These are phyloP conservation scores for Drosophila arawakana DNA, from an alignment of 1,140 invertebrate species.

Conservation along the genomic window DNA sequence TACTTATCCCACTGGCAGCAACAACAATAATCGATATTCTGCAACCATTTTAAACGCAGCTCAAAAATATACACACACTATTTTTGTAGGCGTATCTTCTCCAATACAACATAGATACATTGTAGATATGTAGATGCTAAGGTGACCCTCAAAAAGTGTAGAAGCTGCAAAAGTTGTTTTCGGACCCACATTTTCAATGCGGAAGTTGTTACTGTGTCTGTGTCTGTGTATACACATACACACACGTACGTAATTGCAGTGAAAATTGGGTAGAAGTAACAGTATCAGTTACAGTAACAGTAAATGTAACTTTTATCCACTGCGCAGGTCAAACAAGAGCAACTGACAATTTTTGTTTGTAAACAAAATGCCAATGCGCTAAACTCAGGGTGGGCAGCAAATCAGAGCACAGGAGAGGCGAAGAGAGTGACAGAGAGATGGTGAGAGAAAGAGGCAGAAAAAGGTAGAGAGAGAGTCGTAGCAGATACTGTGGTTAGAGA, in stretches of 20 bases:
- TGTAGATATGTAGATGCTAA: conserved; percentile 36
- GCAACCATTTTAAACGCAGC: conserved; percentile 27
- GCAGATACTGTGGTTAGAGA: background rate
- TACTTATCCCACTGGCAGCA: conserved; percentile 16
- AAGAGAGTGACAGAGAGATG: conserved; percentile 11
- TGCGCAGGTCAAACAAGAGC: conserved; percentile 74
- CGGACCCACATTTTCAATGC: conserved; percentile 39
- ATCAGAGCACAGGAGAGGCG: conserved; percentile 8
- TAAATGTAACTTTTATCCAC: conserved; percentile 33
- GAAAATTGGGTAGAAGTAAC: conserved; percentile 22
- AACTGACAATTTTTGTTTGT: conserved; percentile 71
- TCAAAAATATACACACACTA: conserved; percentile 14
- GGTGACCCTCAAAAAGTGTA: conserved; percentile 60
- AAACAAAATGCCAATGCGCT: conserved; percentile 64
- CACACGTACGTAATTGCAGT: conserved; percentile 55
- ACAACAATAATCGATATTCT: conserved; percentile 37
- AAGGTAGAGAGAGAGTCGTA: conserved; percentile 1
- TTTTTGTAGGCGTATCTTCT: background rate
- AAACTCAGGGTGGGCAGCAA: conserved; percentile 19
- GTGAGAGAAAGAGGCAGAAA: background rate
- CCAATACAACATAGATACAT: no score
- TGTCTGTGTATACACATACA: conserved; percentile 30
- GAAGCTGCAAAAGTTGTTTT: conserved; percentile 45
- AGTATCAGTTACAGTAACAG: conserved; percentile 5
- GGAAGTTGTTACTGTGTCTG: conserved; percentile 31